Base-by-base conservation (phyloP, 2,888 invertebrate species). In the Criorhina ranunculi region DNA sequence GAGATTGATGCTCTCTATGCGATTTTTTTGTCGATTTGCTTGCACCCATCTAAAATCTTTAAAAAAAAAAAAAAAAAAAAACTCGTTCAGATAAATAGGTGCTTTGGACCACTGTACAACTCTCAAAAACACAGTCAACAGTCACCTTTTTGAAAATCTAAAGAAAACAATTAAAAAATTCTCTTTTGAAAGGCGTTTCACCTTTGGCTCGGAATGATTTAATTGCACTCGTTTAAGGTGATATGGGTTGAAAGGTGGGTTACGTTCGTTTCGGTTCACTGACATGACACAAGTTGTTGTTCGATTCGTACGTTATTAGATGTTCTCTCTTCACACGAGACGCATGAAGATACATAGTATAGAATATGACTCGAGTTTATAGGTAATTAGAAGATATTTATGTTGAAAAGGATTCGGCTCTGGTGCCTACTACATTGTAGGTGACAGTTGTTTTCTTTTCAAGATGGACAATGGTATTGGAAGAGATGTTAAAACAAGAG, bases 211-310 rank as follows among this genome's bases (percentile, higher is more conserved):
- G 78, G 40, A 55, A 70, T 78, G 70, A 78, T 78, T 78, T 78
- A 70, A 78, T 78, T 78, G 70, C 70, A 70, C 78, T 49, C 78
- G 78, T 78, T 78, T 78, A 70, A 78, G 78, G 78, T 78, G 78
- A 78, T 78, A 59, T 78, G 78, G 78, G 78, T 78, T 78, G 78
- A 78, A 70, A 78, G 78, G 78, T 78, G 69, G 78, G 46, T 62
- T 70, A 78, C 70, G 78, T 70, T 55, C 64, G 70, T 78, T 70
- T 70, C 62, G 62, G 78, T 78, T 78, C 70, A 78, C 78, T 70
- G 78, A 78, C 78, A 64, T 64, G 70, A 70, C 70, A 64, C 70
- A 70, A 46, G 12, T 66, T 31, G 31, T 55, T 44, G 17, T 59
- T 46, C 35, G 46, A 57, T 57, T 57, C 11, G 46, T 29, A 17